phyloP scores from a whole-genome alignment of 2,113 vertebrate genomes.

The Sturnira hondurensis region DNA sequence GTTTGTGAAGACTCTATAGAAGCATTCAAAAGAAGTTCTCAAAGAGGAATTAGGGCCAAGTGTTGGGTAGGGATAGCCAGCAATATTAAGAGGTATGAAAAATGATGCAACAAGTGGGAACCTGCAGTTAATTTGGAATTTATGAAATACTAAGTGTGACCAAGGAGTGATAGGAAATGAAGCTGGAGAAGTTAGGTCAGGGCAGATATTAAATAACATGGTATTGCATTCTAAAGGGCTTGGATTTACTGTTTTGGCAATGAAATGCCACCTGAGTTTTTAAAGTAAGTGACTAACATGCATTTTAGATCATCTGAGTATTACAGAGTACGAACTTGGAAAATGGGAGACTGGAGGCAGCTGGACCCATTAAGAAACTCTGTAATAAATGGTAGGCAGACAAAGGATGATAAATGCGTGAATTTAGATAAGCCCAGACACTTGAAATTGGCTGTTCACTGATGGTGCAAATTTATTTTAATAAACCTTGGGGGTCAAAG shows the following conservation, averaged over 20 bases:
- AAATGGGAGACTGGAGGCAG: not conserved
- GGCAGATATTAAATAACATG: not conserved
- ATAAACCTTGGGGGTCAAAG: not conserved
- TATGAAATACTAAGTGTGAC: not conserved
- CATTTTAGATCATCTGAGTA: not conserved
- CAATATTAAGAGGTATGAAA: not conserved
- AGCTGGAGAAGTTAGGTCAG: not conserved
- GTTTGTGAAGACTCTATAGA: not conserved
- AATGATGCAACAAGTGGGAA: not conserved
- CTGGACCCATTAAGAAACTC: not conserved
- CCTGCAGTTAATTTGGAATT: not conserved
- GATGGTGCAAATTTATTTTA: not conserved
- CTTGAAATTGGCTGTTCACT: not conserved
- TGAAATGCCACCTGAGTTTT: not conserved
- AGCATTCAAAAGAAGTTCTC: not conserved
- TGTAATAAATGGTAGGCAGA: not conserved
- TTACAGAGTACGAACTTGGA: not conserved
- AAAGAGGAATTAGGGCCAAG: not conserved
- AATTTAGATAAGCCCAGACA: not conserved
- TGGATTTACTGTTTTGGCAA: not conserved
- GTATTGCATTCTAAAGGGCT: not conserved
- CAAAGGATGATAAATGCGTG: not conserved
- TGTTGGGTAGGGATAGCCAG: not conserved
- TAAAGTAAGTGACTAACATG: not conserved
- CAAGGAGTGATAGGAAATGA: not conserved